Evolutionary conservation across 2,797 vertebrate genomes (phyloP), one percentile per base, ranked within the genome.

Genomic region (Enteromius treurensis): DNA sequence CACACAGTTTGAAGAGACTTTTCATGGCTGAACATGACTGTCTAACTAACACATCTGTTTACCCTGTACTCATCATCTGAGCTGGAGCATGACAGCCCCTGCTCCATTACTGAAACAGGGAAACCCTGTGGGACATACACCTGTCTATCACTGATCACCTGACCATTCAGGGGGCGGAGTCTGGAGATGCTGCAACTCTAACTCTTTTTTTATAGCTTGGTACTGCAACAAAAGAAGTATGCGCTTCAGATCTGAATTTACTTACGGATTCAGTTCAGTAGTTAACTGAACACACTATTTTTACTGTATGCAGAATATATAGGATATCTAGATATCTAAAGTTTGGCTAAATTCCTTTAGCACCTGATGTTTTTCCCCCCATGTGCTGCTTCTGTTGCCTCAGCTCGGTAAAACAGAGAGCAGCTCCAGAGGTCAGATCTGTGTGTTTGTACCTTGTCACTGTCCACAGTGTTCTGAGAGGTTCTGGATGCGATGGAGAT

Each of bases 401-500:
- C 40, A 70, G 40, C 1, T 23, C 37, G 42, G 23, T 8, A 29
- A 2, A 45, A 51, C 11, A 29, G 21, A 67, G 45, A 21, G 17
- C 62, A n/a, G 6, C 34, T 21, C 7, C 8, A 74, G 45, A 29
- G 73, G 60, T 64, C 68, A 55, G 55, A 73, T 42, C 37, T 62
- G n/a, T 42, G 10, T 15, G 62, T 45, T 93, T 95, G 90, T 96
- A 99, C 98, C 97, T 98, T 99, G 94, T 99, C 98, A 68, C 98
- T 99, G 93, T 99, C 98, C 84, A 97, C 93, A 26, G 98, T 99
- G 94, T 99, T 99, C 93, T 99, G 98, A 29, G 98, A 99, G 1
- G 97, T 99, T 88, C 98, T 95, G 82, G 98, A 99, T 21, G 98
- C 97, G 51, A 99, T 98, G 88, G 98, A 99, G 92, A 99, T 96